Percentiles rank a stretch among this genome's conserved stretches.
Evolutionary conservation across 2,113 vertebrate species (phyloP).

Genomic region (Scortum barcoo): DNA sequence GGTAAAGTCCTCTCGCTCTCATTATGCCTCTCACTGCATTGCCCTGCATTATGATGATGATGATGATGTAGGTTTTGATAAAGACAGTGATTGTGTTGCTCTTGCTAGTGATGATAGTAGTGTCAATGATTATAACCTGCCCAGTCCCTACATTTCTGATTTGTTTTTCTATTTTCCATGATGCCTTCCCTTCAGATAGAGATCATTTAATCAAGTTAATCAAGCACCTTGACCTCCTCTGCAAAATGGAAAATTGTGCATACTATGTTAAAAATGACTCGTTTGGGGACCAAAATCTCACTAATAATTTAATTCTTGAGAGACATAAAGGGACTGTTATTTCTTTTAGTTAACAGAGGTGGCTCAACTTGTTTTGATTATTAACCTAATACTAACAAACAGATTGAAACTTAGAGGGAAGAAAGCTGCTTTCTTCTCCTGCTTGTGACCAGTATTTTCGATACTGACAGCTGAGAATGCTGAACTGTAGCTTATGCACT

Average conservation of each 20-base stretch:
- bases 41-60: conserved; percentile 74
- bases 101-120: conserved; percentile 45
- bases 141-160: conserved; percentile 67
- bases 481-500: conserved; percentile 53
- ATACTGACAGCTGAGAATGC: conserved; percentile 56
- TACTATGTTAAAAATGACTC: not conserved
- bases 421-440: conserved; percentile 60
- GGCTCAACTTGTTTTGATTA: conserved; percentile 69
- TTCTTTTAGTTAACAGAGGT: conserved; percentile 36
- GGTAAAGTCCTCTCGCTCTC: conserved; percentile 90
- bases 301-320: conserved; percentile 8
- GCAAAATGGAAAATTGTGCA: not conserved
- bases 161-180: conserved; percentile 73
- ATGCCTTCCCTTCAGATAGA: conserved; percentile 52
- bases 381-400: conserved; percentile 54
- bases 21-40: conserved; percentile 74
- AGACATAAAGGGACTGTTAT: not conserved
- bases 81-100: conserved; percentile 46
- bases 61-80: conserved; percentile 46
- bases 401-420: conserved; percentile 43
- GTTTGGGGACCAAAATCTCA: not conserved
- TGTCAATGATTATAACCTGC: conserved; percentile 56
- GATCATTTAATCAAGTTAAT: conserved; percentile 62
- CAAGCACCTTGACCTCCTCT: conserved; percentile 76
- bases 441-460: conserved; percentile 51